phyloP scores from a whole-genome alignment of 1,140 invertebrate genomes.

The Brachionus sp. region DNA sequence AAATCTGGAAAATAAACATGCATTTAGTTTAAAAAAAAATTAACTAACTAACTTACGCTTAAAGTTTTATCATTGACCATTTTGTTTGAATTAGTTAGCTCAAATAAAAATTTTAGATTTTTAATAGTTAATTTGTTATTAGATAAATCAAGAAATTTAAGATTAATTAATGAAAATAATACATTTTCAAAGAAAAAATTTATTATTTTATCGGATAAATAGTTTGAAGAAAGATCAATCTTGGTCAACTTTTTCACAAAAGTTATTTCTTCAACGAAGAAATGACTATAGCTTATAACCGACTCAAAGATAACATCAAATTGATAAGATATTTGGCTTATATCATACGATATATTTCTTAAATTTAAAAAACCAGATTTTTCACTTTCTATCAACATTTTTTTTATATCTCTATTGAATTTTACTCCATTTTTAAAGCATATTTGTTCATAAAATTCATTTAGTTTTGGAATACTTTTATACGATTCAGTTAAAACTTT shows the following conservation, averaged over 20 bases:
- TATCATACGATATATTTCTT: background rate
- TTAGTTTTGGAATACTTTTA: background rate
- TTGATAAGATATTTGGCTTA: background rate
- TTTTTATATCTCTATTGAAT: background rate
- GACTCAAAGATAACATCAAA: constrained; percentile 1
- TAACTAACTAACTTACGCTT: background rate
- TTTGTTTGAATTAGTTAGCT: background rate
- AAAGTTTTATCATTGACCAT: background rate
- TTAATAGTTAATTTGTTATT: constrained; percentile 11
- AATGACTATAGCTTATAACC: background rate
- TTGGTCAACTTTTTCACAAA: background rate
- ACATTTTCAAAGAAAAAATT: background rate
- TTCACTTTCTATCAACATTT: background rate
- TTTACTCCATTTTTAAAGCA: background rate
- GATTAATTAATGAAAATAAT: background rate
- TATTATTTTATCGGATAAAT: background rate
- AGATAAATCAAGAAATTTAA: background rate
- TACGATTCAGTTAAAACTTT: constrained; percentile 24
- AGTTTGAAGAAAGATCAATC: constrained; percentile 21
- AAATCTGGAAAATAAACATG: background rate
- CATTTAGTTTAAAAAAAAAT: background rate
- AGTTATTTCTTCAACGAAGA: background rate
- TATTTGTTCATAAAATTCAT: background rate
- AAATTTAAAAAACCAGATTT: background rate
- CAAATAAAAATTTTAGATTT: background rate